Percentiles rank a stretch among this genome's conserved stretches.
phyloP scores from a whole-genome alignment of 2,113 vertebrate genomes.

The Plectropomus leopardus region DNA sequence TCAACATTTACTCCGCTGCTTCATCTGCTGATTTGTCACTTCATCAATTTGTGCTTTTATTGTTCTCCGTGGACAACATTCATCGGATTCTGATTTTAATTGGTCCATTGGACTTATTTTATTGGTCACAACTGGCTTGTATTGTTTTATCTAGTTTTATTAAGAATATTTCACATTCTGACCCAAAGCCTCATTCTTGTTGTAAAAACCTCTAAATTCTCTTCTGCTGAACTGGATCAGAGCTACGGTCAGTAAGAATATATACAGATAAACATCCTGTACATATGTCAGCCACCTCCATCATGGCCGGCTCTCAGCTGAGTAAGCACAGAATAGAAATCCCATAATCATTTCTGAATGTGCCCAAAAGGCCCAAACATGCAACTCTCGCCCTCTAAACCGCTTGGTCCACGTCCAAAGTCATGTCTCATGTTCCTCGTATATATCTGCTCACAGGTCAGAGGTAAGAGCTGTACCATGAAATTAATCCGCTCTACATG shows the following conservation, averaged over 20 bases:
- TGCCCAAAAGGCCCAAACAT: slow-evolving; percentile 70
- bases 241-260: slow-evolving; percentile 38
- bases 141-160: slow-evolving; percentile 47
- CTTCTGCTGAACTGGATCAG: slow-evolving; percentile 33
- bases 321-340: slow-evolving; percentile 72
- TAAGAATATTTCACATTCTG: slow-evolving; percentile 32
- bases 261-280: slow-evolving; percentile 42
- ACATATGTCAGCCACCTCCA: slow-evolving; percentile 53
- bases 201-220: slow-evolving; percentile 33
- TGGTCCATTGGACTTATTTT: slow-evolving; percentile 47
- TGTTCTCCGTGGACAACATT: not conserved
- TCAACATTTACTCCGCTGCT: slow-evolving; percentile 46
- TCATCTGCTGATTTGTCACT: slow-evolving; percentile 39
- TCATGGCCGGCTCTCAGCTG: slow-evolving; percentile 58
- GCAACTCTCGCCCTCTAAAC: slow-evolving; percentile 60
- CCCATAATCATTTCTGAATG: slow-evolving; percentile 75
- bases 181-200: slow-evolving; percentile 11
- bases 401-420: slow-evolving; percentile 64
- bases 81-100: slow-evolving; percentile 41
- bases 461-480: slow-evolving; percentile 58
- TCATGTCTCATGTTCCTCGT: slow-evolving; percentile 67
- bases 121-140: slow-evolving; percentile 43
- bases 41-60: slow-evolving; percentile 52
- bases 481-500: slow-evolving; percentile 71
- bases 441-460: slow-evolving; percentile 60